Evolutionary conservation across 2,888 invertebrate species (phyloP).

Genomic region (Hecatera dysodea): DNA sequence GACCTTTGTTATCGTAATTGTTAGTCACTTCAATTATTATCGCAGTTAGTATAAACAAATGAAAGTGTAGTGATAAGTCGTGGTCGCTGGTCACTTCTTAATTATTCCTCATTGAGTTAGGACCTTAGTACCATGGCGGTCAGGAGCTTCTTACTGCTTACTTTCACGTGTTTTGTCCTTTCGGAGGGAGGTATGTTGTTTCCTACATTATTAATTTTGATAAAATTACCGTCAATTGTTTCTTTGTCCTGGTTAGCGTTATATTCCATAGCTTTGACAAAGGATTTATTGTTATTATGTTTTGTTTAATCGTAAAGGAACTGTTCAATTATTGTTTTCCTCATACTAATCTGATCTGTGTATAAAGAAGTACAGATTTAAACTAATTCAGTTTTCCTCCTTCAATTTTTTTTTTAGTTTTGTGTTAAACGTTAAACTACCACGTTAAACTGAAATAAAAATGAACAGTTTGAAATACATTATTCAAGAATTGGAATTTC

Average conservation of each 20-base stretch:
- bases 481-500: background rate
- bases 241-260: background rate
- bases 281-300: background rate
- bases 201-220: background rate
- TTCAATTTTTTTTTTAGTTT: background rate
- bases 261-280: background rate
- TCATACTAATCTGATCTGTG: background rate
- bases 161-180: constrained; percentile 46
- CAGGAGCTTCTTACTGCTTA: constrained; percentile 36
- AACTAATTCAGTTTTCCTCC: too few species aligned
- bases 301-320: background rate
- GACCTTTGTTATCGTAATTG: constrained; percentile 73
- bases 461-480: too few species aligned
- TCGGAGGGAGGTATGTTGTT: constrained; percentile 42
- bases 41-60: constrained; percentile 52
- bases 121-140: constrained; percentile 39
- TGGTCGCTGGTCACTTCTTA: constrained; percentile 32
- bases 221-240: background rate
- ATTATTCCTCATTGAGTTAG: constrained; percentile 19
- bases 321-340: background rate
- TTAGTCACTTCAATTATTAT: constrained; percentile 56
- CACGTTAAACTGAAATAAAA: too few species aligned
- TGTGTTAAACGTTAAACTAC: background rate
- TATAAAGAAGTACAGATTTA: background rate
- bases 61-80: constrained; percentile 41